These are phyloP conservation scores for Trogon surrucura DNA, from an alignment of 2,113 vertebrate species.

Conservation along the genomic window DNA sequence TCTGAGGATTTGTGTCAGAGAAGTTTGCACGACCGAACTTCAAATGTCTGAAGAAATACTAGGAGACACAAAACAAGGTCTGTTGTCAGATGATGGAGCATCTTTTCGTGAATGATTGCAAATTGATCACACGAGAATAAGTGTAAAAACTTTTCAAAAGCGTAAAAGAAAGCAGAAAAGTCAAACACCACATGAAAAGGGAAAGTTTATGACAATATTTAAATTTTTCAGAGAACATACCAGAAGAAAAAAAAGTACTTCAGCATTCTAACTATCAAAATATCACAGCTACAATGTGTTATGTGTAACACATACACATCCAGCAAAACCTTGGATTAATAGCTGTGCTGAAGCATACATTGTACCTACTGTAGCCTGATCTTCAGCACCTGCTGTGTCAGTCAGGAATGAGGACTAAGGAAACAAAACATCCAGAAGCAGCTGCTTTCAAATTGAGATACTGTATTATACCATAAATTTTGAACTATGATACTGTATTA, in stretches of 20 bases:
- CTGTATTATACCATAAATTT: rapidly evolving
- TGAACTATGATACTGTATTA: background rate
- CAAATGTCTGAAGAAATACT: background rate
- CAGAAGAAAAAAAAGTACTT: background rate
- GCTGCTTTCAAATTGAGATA: background rate
- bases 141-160: background rate
- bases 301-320: rapidly evolving
- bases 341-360: background rate
- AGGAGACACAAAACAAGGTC: background rate
- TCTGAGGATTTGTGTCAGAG: background rate
- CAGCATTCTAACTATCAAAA: background rate
- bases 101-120: background rate
- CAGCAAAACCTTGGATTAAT: background rate
- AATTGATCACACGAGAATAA: background rate
- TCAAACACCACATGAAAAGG: background rate
- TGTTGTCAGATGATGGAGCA: background rate
- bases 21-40: background rate
- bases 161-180: background rate
- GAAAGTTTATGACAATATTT: background rate
- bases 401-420: background rate
- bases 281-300: background rate
- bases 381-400: background rate
- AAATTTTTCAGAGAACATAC: background rate
- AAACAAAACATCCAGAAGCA: background rate
- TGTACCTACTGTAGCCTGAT: background rate